These are phyloP conservation scores for Toxonevra muliebris DNA, from an alignment of 2,888 invertebrate genomes.

Conservation along the genomic window DNA sequence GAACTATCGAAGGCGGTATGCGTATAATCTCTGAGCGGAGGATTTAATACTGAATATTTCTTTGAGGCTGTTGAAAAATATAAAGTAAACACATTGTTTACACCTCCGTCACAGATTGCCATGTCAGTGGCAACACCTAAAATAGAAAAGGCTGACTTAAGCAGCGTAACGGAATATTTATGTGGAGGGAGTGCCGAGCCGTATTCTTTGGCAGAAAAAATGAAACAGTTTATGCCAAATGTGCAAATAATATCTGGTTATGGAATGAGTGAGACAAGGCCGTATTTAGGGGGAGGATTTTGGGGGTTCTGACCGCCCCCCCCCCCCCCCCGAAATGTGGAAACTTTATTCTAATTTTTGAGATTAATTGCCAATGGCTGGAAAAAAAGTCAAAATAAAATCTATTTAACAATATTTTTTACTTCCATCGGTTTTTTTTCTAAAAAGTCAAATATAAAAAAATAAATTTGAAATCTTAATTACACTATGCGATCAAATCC, in stretches of 20 bases:
- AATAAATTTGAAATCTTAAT: no score
- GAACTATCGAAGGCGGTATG: constrained; percentile 41
- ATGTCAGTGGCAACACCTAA: constrained; percentile 39
- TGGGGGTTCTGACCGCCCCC: no score
- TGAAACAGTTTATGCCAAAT: constrained; percentile 32
- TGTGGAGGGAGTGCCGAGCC: constrained; percentile 50
- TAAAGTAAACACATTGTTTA: constrained; percentile 43
- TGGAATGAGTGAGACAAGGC: constrained; percentile 52
- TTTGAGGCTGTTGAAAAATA: constrained; percentile 48
- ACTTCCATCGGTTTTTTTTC: no score
- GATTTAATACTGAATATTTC: constrained; percentile 46
- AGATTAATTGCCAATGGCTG: no score
- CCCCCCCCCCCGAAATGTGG: no score
- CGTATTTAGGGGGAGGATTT: no score
- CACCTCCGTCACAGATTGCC: constrained; percentile 43
- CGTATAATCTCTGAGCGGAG: constrained; percentile 49
- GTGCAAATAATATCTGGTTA: constrained; percentile 46
- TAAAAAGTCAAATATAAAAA: no score
- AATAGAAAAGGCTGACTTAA: constrained; percentile 38
- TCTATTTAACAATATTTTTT: no score
- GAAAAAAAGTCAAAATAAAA: no score
- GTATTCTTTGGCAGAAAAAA: constrained; percentile 40
- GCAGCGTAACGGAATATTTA: constrained; percentile 42
- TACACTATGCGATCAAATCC: no score
- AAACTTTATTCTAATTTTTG: no score